Evolutionary conservation across 2,113 vertebrate species (phyloP).

Genomic region (Pseudorasbora parva): DNA sequence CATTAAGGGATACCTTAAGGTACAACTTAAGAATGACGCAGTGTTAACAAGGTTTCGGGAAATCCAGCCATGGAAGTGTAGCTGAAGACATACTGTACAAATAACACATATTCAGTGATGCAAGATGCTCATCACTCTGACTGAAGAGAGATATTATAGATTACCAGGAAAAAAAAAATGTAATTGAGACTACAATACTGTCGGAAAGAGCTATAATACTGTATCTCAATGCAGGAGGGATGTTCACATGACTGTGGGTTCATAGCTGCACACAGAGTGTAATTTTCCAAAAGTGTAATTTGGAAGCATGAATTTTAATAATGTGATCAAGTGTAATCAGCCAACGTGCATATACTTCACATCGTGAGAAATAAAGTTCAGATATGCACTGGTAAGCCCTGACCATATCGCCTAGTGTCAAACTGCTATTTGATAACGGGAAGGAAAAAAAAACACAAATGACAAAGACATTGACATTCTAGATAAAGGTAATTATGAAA

Average conservation of each 20-base stretch:
- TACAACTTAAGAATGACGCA: no score
- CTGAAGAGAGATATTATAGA: not conserved
- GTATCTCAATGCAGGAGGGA: not conserved
- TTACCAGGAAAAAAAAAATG: not conserved
- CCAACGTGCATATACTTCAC: not conserved
- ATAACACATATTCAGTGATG: not conserved
- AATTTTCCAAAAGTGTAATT: not conserved
- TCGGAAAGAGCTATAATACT: not conserved
- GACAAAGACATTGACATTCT: not conserved
- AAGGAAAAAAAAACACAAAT: not conserved
- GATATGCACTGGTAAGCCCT: not conserved
- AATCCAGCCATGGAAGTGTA: no score
- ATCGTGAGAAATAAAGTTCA: conserved; percentile 1
- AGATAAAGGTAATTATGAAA: not conserved
- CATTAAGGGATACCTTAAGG: no score
- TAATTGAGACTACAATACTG: not conserved
- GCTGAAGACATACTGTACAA: not conserved
- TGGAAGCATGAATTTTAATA: conserved; percentile 1
- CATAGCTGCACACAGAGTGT: not conserved
- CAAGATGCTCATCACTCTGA: not conserved
- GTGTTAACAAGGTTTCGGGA: no score
- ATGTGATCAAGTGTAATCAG: not conserved
- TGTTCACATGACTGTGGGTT: not conserved
- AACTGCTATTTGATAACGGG: not conserved
- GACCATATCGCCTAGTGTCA: not conserved